Base-by-base conservation (phyloP, 2,113 vertebrate genomes). In the Anoura caudifer region DNA sequence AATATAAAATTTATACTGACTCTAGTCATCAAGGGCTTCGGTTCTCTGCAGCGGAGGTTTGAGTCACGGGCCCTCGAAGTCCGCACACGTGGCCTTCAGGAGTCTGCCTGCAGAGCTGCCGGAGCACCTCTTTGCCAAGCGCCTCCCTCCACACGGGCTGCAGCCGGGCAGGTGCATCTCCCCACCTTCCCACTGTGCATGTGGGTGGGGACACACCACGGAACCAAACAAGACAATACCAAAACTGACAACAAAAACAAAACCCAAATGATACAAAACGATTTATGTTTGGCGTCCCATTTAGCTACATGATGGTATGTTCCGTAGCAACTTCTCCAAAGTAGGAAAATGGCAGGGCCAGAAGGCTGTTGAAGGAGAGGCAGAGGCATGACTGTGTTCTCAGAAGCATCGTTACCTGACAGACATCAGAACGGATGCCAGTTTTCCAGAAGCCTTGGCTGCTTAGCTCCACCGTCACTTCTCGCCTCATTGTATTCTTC, bases 381-480 rank as follows among this genome's bases (percentile, higher is more conserved):
- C 5, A 2, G 4, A 33, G 28, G 61, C 22, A 38, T 8, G 31
- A 80, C 2, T 79, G 38, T 69, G 36, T 80, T 70, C 73, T 54
- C 56, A 90, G 33, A 0, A 0, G 47, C 31, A 28, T 59, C 92
- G 79, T 98, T 98, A 99, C 99, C 99, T 99, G 99, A 98, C 99
- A 99, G 97, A 99, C 99, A 0, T 99, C 99, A 75, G 99, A 99
- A 91, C 99, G 99, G 96, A 99, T 99, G 97, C 99, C 99, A 3
- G 99, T 99, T 96, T 99, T 99, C 99, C 99, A 99, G 98, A 99
- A 99, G 45, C 99, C 99, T 97, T 99, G 99, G 96, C 99, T 99
- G 97, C 99, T 99, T 65, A 99, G 98, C 97, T 99, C 99, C 59
- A 99, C 99, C 0, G 99, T 99, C 95, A 99, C 99, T 98, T 99